Evolutionary conservation across 2,888 invertebrate genomes (phyloP), one percentile per base, ranked within the genome.

Genomic region (Argyra leucocephala): DNA sequence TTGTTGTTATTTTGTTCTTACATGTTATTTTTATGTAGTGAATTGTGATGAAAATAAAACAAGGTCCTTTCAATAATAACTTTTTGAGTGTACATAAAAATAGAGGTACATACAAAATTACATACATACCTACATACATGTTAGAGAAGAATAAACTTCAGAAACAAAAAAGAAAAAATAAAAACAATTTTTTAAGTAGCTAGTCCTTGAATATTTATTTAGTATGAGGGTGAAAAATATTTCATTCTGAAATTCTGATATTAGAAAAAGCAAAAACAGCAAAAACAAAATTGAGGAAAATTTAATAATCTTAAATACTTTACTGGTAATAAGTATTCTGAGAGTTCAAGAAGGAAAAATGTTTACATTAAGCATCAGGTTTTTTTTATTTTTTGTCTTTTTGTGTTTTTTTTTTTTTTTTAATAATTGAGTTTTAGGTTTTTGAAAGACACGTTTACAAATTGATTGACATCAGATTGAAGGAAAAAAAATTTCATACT

Each of bases 381-480:
- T n/a, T n/a, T n/a, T n/a, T 48, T 48, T 48, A 2, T 48, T 48
- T 48, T 31, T 31, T 48, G 12, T 15, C 37, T 15, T 37, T 37
- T 37, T 37, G 37, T 12, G 9, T 37, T 37, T 37, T 12, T 37
- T 3, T 37, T 37, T 37, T 37, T 15, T 12, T 37, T 37, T 37
- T 37, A 37, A 18, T 48, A 48, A 48, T 48, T 48, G 48, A 48
- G 15, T 48, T 48, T 48, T 48, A 48, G 18, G 48, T 5, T 48
- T 48, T 48, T 48, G 12, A 48, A n/a, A n/a, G 48, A 48, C 48
- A 48, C 48, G 48, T 48, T 48, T 48, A 48, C 48, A 48, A 48
- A 48, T 48, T 48, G 48, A 48, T 48, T 48, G 48, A 48, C 48
- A 48, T 48, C 48, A 48, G 48, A 48, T 48, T 48, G n/a, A 48